Evolutionary conservation across 1,140 invertebrate species (phyloP), one percentile per base, ranked within the genome.

Genomic region (Pseudomyrmex flavicornis): DNA sequence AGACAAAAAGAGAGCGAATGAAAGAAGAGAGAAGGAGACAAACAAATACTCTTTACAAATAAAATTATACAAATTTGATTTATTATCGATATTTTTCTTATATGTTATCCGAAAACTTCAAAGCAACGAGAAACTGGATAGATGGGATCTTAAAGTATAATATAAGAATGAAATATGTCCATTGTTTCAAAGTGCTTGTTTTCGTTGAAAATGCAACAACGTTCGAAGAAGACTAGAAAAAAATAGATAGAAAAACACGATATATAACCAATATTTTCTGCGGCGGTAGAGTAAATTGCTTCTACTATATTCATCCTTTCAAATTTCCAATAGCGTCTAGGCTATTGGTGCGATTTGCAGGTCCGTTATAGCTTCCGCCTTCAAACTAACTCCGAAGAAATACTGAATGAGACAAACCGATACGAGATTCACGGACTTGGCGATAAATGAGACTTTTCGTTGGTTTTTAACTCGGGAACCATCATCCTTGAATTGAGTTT

Each of bases 371-470:
- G 54, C 72, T 5, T 35, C 20, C 73, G 62, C 17, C 52, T 59
- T 74, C 54, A 48, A 80, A 80, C 80, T 74, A 44, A 20, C 50
- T 10, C 26, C 58, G 48, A 69, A 73, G 72, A 84, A 56, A 82
- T 79, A 82, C 82, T 66, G 76, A 79, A 66, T 17, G 17, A 17
- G 17, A 89, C 88, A 80, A 79, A 85, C 85, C 66, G 76, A 46
- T 15, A 58, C 69, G 56, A 84, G 65, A 84, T 22, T 48, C 48
- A 82, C 46, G 26, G 68, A 80, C 63, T 17, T 48, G 48, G 50
- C 76, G 69, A 87, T 87, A 87, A 85, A 87, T 85, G 83, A 85
- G 63, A 59, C 70, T 82, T 54, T 59, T 13, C 50, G 26, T 66
- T 76, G 59, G 58, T 82, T 74, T 35, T 54, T 82, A 66, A 82